A percentile compares a stretch with the other conserved stretches of the same genome.
Conservation (phyloP, 2,888 invertebrate genomes). For the Conomelus anceps region DNA sequence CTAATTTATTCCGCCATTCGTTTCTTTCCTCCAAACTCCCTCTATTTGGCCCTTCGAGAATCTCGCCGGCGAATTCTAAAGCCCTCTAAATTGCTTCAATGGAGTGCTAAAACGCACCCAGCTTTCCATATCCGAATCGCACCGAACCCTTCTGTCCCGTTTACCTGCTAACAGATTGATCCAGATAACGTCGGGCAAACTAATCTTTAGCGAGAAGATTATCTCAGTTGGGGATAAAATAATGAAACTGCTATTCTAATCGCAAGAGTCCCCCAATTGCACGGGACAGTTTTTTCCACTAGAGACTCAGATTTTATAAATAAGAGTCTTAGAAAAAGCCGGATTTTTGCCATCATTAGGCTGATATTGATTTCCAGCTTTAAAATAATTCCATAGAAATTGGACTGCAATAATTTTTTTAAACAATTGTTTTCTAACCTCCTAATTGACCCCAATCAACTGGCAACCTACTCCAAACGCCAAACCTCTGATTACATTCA, state of each 20-base stretch:
- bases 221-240: neutral
- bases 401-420: neutral
- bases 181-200: neutral
- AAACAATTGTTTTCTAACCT: neutral
- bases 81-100: neutral
- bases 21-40: neutral
- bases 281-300: neutral
- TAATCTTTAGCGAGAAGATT: neutral
- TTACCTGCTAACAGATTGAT: neutral
- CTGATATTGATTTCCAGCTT: neutral
- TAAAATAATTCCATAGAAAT: neutral
- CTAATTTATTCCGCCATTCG: neutral
- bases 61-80: neutral
- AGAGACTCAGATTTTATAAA: neutral
- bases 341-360: neutral
- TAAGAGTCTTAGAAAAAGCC: neutral
- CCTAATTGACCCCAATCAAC: neutral
- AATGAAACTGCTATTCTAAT: neutral
- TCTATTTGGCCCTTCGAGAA: neutral
- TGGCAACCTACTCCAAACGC: neutral
- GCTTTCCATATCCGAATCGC: neutral
- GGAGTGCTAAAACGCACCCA: neutral
- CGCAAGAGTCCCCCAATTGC: neutral
- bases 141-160: no score
- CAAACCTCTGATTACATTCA: no score